Evolutionary conservation across 2,113 vertebrate species (phyloP).

Genomic region (Dipodomys spectabilis): DNA sequence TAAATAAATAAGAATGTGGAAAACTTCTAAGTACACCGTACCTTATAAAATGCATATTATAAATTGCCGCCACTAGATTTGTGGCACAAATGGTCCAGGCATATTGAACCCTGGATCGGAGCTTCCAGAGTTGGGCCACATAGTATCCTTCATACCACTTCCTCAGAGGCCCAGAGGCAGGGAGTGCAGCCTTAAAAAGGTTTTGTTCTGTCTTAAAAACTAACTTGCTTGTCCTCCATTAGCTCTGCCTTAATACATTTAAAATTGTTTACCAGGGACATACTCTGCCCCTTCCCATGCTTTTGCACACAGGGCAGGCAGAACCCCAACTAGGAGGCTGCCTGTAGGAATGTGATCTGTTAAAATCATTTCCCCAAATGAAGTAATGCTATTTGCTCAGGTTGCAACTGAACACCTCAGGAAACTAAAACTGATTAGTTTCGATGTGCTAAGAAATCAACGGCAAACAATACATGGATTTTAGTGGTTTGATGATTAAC

Average conservation of each 20-base stretch:
- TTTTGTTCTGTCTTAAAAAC: background rate
- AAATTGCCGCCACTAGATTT: background rate
- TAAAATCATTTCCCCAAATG: slow-evolving; percentile 52
- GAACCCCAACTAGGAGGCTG: background rate
- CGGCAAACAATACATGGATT: slow-evolving; percentile 36
- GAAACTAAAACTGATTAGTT: slow-evolving; percentile 6
- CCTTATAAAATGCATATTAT: background rate
- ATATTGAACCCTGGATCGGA: background rate
- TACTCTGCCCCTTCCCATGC: background rate
- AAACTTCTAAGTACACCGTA: slow-evolving; percentile 11
- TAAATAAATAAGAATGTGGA: slow-evolving; percentile 65
- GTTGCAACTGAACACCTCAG: background rate
- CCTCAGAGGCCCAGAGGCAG: background rate
- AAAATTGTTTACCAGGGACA: slow-evolving; percentile 1
- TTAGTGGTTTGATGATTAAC: slow-evolving; percentile 63
- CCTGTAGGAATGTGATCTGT: background rate
- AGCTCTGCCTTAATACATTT: slow-evolving; percentile 9
- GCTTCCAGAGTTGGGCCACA: slow-evolving; percentile 58
- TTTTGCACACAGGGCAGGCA: background rate
- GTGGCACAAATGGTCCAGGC: background rate
- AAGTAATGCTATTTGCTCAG: slow-evolving; percentile 65
- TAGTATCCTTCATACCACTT: background rate
- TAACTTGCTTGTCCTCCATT: background rate
- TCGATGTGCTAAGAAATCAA: slow-evolving; percentile 58
- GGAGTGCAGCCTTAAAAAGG: background rate